phyloP scores from a whole-genome alignment of 2,888 invertebrate genomes.

The Drosophila lacicola region DNA sequence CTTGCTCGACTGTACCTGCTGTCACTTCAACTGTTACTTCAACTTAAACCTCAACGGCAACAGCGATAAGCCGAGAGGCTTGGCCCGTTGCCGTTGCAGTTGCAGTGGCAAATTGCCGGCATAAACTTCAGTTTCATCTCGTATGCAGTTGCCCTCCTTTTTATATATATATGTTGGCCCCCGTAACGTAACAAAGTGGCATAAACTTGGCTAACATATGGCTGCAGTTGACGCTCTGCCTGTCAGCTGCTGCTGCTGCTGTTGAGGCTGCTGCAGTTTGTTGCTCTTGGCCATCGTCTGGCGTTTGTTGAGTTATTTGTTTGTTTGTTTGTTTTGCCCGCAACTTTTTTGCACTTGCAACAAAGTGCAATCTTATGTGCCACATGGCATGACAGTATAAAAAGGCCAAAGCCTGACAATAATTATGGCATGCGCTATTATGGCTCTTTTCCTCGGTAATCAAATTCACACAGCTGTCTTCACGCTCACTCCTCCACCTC shows the following conservation, averaged over 20 bases:
- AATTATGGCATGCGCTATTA: conserved; percentile 60
- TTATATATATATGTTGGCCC: conserved; percentile 21
- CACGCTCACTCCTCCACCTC: neutral
- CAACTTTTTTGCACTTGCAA: conserved; percentile 54
- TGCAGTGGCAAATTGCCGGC: conserved; percentile 29
- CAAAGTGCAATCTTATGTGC: conserved; percentile 59
- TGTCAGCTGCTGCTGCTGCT: conserved; percentile 33
- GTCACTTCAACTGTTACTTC: conserved; percentile 18
- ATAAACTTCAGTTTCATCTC: conserved; percentile 44
- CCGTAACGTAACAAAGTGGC: conserved; percentile 51
- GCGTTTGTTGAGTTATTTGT: conserved; percentile 26
- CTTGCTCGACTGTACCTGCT: conserved; percentile 27
- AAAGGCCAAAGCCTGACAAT: conserved; percentile 63
- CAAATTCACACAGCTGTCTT: conserved; percentile 59
- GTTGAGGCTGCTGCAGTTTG: conserved; percentile 25
- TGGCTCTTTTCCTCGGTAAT: conserved; percentile 50
- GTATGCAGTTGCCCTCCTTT: conserved; percentile 39
- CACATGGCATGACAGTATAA: conserved; percentile 38
- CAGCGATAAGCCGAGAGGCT: conserved; percentile 31
- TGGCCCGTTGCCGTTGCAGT: conserved; percentile 8
- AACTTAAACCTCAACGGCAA: conserved; percentile 10
- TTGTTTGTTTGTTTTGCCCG: conserved; percentile 36
- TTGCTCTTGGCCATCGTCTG: conserved; percentile 35
- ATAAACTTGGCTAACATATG: conserved; percentile 73
- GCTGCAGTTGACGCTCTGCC: conserved; percentile 51